These are phyloP conservation scores for Betta splendens DNA, from an alignment of 2,797 vertebrate genomes.

Conservation along the genomic window DNA sequence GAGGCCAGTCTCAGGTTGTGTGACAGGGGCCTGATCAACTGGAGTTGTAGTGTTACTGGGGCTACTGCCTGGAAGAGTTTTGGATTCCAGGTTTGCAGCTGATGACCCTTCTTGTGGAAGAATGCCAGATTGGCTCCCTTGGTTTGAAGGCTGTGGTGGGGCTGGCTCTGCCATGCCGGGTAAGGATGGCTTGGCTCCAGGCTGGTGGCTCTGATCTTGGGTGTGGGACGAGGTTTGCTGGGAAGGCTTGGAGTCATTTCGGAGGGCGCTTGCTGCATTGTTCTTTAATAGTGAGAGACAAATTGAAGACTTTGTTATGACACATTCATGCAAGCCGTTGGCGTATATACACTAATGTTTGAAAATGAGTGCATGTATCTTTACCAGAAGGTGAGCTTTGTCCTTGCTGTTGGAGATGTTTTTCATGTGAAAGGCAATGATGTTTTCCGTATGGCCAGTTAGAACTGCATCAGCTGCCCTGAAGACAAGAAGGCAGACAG, in stretches of 20 bases:
- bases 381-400: conserved; percentile 93
- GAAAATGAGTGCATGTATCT: conserved; percentile 10
- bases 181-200: conserved; percentile 91
- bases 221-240: conserved; percentile 82
- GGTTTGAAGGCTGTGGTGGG: conserved; percentile 80
- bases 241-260: conserved; percentile 90
- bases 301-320: conserved; percentile 16
- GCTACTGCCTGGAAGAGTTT: conserved; percentile 90
- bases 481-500: conserved; percentile 69
- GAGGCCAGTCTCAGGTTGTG: conserved; percentile 78
- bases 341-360: neutral
- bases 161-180: conserved; percentile 83
- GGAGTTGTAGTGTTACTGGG: conserved; percentile 87
- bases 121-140: conserved; percentile 86
- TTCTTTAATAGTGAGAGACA: conserved; percentile 83
- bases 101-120: conserved; percentile 87
- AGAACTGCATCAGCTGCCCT: conserved; percentile 98
- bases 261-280: conserved; percentile 87
- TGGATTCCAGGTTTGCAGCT: conserved; percentile 86
- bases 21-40: conserved; percentile 87
- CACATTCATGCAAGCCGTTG: neutral
- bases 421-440: conserved; percentile 98
- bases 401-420: conserved; percentile 98
- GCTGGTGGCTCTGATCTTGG: conserved; percentile 91
- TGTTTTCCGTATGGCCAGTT: conserved; percentile 96